Evolutionary conservation across 2,888 invertebrate genomes (phyloP).

Genomic region (Apodemia mormo): DNA sequence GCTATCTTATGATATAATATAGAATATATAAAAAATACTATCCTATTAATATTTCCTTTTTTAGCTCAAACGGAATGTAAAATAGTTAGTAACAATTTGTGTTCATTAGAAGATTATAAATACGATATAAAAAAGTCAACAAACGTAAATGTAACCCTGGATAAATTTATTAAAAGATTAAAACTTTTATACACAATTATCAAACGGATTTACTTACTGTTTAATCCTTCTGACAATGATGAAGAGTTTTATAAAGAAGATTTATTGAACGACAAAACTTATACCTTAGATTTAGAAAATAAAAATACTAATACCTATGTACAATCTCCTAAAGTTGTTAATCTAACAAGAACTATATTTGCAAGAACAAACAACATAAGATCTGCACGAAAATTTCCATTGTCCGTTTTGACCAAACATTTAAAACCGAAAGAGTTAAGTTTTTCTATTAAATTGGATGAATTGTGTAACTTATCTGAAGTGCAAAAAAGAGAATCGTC

Average conservation of each 20-base stretch:
- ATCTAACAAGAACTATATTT: constrained; percentile 61
- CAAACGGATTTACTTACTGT: constrained; percentile 55
- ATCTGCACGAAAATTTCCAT: constrained; percentile 55
- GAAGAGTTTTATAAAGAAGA: constrained; percentile 54
- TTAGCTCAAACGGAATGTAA: constrained; percentile 69
- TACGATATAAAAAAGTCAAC: constrained; percentile 50
- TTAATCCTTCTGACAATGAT: constrained; percentile 63
- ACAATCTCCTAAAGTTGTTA: constrained; percentile 47
- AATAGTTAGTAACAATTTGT: constrained; percentile 62
- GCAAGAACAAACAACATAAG: constrained; percentile 54
- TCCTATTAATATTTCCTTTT: constrained; percentile 21
- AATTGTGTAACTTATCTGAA: constrained; percentile 53
- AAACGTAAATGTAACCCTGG: constrained; percentile 47
- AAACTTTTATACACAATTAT: constrained; percentile 67
- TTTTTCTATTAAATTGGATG: constrained; percentile 65
- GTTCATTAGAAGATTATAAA: constrained; percentile 46
- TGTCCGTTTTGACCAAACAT: constrained; percentile 58
- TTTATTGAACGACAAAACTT: constrained; percentile 50
- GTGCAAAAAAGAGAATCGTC: constrained; percentile 49
- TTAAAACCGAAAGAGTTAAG: constrained; percentile 56
- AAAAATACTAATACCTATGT: constrained; percentile 49
- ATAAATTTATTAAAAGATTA: constrained; percentile 60
- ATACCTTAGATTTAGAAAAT: constrained; percentile 50
- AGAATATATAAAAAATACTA: too few relatives aligned
- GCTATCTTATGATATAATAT: too few relatives aligned